Base-by-base conservation (phyloP, 1,140 invertebrate species). In the Megathymus violae region DNA sequence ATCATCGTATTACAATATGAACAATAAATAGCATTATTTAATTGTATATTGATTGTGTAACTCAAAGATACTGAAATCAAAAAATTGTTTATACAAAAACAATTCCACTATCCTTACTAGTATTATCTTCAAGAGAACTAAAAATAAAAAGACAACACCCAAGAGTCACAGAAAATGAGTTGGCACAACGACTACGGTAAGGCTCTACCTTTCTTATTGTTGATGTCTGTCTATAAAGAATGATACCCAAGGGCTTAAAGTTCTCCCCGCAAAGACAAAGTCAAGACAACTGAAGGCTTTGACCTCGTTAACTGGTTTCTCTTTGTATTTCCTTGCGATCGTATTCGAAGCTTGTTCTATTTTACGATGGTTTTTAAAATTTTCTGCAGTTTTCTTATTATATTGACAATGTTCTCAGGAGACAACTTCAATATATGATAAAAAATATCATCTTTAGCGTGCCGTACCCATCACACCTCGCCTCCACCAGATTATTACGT, bases 281-380 rank as follows among this genome's bases (percentile, higher is more conserved):
- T 56, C 25, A 56, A 56, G 51, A 43, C 25, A 56, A 56, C 38
- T 4, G 51, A 25, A 54, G 19, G 11, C 51, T 56, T 56, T 43
- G 51, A 31, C 51, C 51, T 56, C 51, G 51, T 43, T 56, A 56
- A 14, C 51, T 43, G 51, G 38, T 43, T 17, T 15, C 22, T 25
- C 51, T 43, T 56, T 56, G 17, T 56, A 56, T 13, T 54, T 41
- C 17, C 19, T 13, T 14, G 16, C n/a, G 7, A 41, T 16, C 10
- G 41, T 54, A 54, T 56, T 56, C 11, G 16, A 31, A 22, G 3
- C 13, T 19, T 40, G 15, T 25, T 13, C 25, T 41, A 11, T 6
- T 3, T 13, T 11, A 7, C 44, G 19, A 25, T 47, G 15, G 19
- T 7, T 47, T 47, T 47, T 19, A 13, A 17, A 14, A 47, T n/a